Percentiles rank a stretch among this genome's conserved stretches.
Conservation (phyloP, 2,797 vertebrate species). For the Anguilla pacifica region DNA sequence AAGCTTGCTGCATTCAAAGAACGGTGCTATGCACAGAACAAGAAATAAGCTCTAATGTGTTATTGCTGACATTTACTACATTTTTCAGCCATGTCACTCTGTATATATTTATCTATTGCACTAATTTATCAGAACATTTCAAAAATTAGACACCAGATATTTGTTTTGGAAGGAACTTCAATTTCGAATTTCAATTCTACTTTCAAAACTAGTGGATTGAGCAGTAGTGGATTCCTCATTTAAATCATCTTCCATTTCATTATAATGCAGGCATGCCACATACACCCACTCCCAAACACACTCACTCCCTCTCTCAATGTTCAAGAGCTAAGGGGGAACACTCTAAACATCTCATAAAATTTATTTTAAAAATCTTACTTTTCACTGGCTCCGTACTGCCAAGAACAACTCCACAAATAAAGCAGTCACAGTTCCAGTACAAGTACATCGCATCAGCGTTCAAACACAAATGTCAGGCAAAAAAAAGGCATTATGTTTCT, state of each 20-base stretch:
- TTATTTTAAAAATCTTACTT: neutral
- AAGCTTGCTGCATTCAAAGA: neutral
- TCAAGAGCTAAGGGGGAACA: too few species aligned
- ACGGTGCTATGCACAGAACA: neutral
- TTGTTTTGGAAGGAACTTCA: too few species aligned
- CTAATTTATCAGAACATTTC: neutral
- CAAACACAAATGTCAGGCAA: neutral
- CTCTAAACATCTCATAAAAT: neutral
- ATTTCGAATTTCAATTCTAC: too few species aligned
- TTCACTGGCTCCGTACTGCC: neutral
- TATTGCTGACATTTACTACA: neutral
- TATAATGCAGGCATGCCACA: too few species aligned
- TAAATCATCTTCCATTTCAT: neutral
- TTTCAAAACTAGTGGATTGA: too few species aligned
- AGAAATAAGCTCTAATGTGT: neutral
- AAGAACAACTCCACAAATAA: neutral
- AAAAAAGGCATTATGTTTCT: neutral
- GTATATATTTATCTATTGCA: neutral
- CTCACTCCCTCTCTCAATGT: neutral
- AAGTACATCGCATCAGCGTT: neutral
- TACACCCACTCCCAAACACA: too few species aligned
- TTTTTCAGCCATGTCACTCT: neutral
- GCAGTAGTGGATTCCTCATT: too few species aligned
- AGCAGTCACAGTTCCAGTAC: neutral
- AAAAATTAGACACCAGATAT: neutral